Percentiles rank a stretch among this genome's conserved stretches.
These are phyloP conservation scores for Aplochiton taeniatus DNA, from an alignment of 2,797 vertebrate genomes.

Conservation along the genomic window DNA sequence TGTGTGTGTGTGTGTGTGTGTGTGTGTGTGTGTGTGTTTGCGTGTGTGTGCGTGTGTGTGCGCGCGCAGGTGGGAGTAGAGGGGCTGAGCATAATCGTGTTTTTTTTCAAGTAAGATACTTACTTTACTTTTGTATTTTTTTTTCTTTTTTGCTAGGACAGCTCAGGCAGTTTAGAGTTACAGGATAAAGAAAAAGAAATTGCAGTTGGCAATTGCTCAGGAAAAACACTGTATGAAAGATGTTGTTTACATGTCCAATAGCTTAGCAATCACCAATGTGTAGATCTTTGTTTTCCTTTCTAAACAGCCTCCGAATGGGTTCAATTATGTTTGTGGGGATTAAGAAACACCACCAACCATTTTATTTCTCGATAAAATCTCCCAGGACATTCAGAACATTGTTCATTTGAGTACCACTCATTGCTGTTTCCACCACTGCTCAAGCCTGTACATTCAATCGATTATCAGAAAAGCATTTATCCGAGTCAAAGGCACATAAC, in stretches of 20 bases:
- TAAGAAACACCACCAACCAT: constrained; percentile 1
- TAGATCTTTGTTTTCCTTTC: constrained; percentile 1
- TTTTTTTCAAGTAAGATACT: no score
- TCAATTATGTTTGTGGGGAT: constrained; percentile 1
- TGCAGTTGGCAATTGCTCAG: constrained; percentile 6
- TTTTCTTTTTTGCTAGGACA: no score
- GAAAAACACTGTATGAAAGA: constrained; percentile 13
- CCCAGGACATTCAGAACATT: constrained; percentile 4
- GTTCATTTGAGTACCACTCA: constrained; percentile 5
- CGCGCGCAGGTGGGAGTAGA: not conserved
- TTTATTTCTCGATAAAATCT: not conserved
- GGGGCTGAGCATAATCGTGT: not conserved
- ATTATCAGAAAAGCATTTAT: no score
- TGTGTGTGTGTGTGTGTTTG: not conserved
- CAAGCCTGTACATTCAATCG: no score
- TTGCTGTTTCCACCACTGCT: not conserved
- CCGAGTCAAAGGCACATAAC: no score
- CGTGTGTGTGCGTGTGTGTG: constrained; percentile 2
- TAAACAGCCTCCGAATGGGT: constrained; percentile 14
- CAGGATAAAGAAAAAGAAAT: constrained; percentile 8
- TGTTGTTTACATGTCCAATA: constrained; percentile 10
- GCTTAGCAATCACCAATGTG: not conserved
- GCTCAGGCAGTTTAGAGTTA: not conserved
- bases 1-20: constrained; percentile 10
- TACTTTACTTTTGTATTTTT: no score